These are phyloP conservation scores for Dasysyrphus tricinctus DNA, from an alignment of 2,888 invertebrate species.

Conservation along the genomic window DNA sequence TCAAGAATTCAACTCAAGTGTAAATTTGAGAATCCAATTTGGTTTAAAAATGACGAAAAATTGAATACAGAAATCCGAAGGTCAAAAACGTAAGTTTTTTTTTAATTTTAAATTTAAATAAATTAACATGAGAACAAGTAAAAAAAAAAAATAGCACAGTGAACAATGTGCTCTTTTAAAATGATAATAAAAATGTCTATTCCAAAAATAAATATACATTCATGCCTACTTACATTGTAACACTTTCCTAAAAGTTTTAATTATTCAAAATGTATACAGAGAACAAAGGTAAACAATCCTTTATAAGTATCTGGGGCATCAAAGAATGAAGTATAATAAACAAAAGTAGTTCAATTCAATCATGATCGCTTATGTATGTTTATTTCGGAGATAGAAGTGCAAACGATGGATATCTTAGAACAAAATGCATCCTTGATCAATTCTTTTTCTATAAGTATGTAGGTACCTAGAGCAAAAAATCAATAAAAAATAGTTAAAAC, in stretches of 20 bases:
- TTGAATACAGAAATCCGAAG: constrained; percentile 62
- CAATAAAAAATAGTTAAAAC: no score
- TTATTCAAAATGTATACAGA: background rate
- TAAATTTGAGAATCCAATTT: constrained; percentile 74
- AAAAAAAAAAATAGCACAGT: no score
- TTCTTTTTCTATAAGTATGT: no score
- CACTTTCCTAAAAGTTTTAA: background rate
- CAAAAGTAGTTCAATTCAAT: constrained; percentile 46
- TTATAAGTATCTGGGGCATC: constrained; percentile 31
- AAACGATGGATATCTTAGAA: background rate
- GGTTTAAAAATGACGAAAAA: constrained; percentile 76
- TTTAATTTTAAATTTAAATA: no score
- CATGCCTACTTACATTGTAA: background rate
- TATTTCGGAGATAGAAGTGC: background rate
- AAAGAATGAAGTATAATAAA: constrained; percentile 51
- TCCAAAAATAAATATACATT: background rate
- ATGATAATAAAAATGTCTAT: background rate
- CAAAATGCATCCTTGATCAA: background rate
- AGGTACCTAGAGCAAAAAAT: no score
- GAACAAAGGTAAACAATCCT: constrained; percentile 2
- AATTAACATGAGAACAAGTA: no score
- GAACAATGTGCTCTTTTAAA: no score
- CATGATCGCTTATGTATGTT: constrained; percentile 40
- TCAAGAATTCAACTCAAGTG: constrained; percentile 76
- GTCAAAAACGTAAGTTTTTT: constrained; percentile 75